Evolutionary conservation across 2,797 vertebrate species (phyloP).

Genomic region (Lutjanus argentimaculatus): DNA sequence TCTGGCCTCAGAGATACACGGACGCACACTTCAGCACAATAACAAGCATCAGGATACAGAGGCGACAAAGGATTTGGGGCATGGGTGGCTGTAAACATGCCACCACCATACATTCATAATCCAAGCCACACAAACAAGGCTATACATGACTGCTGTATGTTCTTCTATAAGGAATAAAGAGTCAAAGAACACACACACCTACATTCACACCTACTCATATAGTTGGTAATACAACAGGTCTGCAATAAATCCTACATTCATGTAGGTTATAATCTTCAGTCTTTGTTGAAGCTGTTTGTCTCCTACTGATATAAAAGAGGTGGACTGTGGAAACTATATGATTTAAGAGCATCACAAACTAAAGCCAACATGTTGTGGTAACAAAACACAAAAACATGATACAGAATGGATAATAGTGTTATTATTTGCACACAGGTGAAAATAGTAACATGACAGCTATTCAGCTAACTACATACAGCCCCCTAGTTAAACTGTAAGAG

Average conservation of each 20-base stretch:
- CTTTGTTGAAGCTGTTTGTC: background rate
- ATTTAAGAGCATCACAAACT: background rate
- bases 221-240: background rate
- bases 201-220: background rate
- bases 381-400: background rate
- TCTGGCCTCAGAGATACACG: conserved; percentile 36
- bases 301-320: background rate
- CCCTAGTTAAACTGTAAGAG: too few relatives aligned
- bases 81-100: conserved; percentile 48
- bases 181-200: background rate
- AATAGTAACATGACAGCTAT: too few relatives aligned
- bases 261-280: background rate
- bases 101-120: conserved; percentile 21
- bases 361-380: background rate
- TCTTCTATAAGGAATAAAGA: conserved; percentile 10
- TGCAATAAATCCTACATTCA: background rate
- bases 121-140: conserved; percentile 6
- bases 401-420: too few relatives aligned
- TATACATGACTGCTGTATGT: background rate
- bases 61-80: conserved; percentile 45
- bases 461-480: too few relatives aligned
- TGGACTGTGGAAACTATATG: background rate
- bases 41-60: conserved; percentile 41
- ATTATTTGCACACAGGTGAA: too few relatives aligned
- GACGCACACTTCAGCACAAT: conserved; percentile 34